A percentile compares a stretch with the other conserved stretches of the same genome.
Conservation (phyloP, 92 coral and sea anemone species). For the Phenganax stokvisi region DNA sequence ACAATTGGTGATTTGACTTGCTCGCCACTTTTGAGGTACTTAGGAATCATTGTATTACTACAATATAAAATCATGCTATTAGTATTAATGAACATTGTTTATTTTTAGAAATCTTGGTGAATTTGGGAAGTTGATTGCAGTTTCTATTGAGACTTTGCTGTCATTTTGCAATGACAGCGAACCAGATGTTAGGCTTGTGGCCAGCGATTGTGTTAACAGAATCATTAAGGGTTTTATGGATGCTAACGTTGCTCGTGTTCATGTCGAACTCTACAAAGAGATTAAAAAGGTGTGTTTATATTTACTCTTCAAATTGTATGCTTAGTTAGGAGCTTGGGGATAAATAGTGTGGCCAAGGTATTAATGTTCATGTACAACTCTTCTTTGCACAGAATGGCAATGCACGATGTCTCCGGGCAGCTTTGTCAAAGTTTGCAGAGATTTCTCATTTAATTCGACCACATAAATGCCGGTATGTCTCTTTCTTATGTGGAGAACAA, state of each 20-base stretch:
- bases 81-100: slow-evolving; percentile 8
- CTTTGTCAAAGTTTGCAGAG: slow-evolving; percentile 85
- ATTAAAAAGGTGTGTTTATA: slow-evolving; percentile 72
- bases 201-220: slow-evolving; percentile 82
- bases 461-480: slow-evolving; percentile 84
- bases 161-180: slow-evolving; percentile 80
- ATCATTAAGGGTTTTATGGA: slow-evolving; percentile 92
- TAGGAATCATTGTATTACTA: neutral
- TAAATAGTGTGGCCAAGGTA: neutral
- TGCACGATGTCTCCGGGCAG: slow-evolving; percentile 89
- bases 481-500: neutral
- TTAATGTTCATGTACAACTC: neutral
- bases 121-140: slow-evolving; percentile 87
- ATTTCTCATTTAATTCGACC: slow-evolving; percentile 85
- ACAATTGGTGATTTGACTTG: slow-evolving; percentile 70
- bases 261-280: slow-evolving; percentile 90
- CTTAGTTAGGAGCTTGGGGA: neutral
- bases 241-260: slow-evolving; percentile 68
- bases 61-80: neutral
- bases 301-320: too few species aligned
- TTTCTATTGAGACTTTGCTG: slow-evolving; percentile 77
- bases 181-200: slow-evolving; percentile 91
- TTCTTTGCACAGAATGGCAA: slow-evolving; percentile 62
- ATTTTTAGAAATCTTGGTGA: slow-evolving; percentile 68
- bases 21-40: slow-evolving; percentile 65